Percentiles rank a stretch among this genome's conserved stretches.
Evolutionary conservation across 2,797 vertebrate genomes (phyloP).

Genomic region (Hypotaenidia philippensis): DNA sequence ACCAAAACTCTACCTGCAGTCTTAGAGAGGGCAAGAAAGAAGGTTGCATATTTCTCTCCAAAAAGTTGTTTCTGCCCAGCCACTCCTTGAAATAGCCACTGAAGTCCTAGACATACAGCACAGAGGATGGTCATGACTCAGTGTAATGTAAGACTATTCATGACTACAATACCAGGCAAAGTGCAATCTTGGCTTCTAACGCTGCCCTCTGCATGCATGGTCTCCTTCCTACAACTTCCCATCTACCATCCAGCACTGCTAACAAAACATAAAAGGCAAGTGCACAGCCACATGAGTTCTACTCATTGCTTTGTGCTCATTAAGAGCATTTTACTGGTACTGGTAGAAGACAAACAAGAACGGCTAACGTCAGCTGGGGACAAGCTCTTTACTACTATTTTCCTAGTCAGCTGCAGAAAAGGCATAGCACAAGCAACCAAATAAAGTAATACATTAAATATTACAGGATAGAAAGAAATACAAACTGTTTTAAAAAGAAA

Average conservation of each 20-base stretch:
- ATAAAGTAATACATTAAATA: neutral
- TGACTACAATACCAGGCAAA: neutral
- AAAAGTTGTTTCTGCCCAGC: neutral
- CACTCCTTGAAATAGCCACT: neutral
- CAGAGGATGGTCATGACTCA: neutral
- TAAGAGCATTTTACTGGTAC: neutral
- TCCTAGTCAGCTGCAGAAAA: neutral
- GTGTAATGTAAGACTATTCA: neutral
- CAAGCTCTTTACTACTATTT: neutral
- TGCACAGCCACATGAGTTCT: neutral
- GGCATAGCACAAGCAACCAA: neutral
- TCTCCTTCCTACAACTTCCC: neutral
- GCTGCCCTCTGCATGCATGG: neutral
- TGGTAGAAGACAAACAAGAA: neutral
- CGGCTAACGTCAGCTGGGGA: neutral
- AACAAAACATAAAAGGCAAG: neutral
- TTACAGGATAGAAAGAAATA: neutral
- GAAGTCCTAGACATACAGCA: neutral
- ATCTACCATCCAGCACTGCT: neutral
- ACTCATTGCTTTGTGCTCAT: neutral
- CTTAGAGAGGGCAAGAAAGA: neutral
- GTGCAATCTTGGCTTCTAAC: neutral
- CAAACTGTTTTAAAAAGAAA: constrained; percentile 3
- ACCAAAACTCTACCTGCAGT: neutral
- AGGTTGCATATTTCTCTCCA: neutral